Base-by-base conservation (phyloP, 1,140 invertebrate species). In the Macrotrachela quadricornifera region DNA sequence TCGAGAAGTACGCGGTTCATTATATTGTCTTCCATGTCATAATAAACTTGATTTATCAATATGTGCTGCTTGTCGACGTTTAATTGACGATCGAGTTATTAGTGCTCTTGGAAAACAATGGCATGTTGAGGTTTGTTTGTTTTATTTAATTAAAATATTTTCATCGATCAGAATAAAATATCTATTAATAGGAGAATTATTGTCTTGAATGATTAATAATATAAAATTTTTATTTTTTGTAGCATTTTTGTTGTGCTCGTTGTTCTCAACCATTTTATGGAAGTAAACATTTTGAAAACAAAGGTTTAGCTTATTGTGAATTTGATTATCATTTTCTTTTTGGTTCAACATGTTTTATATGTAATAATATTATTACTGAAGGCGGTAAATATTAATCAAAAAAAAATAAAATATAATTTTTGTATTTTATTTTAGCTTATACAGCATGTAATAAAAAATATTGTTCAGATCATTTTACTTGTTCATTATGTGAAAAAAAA, bases 251-350 rank as follows among this genome's bases (percentile, higher is more conserved):
- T 0, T 99, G 92, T 70, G 90, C 91, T 56, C 94, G 95, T 71
- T 99, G 92, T 71, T 94, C 97, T 71, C 96, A 96, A 66, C 94
- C 94, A 1, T 99, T 99, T 74, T 77, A 96, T 63, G 94, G 94
- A 0, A 87, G 94, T 73, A 80, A 91, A 2, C 92, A 99, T 71
- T 99, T 96, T 70, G 94, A 99, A 71, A 91, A 92, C 68, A 94
- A 94, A 64, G 92, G 92, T 4, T 71, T 96, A 58, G 91, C 92
- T 1, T 99, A 99, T 69, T 99, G 94, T 70, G 92, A 99, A 71
- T 90, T 84, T 59, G 92, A 99, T 70, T 99, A 96, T 71, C 91
- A 97, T 73, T 70, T 96, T 74, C 71, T 97, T 37, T 99, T 96
- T 73, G 94, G 94, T 36, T 95, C 95, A 72, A 75, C 96, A 14